Percentiles rank a stretch among this genome's conserved stretches.
Conservation (phyloP, 2,113 vertebrate genomes). For the Chloebia gouldiae region DNA sequence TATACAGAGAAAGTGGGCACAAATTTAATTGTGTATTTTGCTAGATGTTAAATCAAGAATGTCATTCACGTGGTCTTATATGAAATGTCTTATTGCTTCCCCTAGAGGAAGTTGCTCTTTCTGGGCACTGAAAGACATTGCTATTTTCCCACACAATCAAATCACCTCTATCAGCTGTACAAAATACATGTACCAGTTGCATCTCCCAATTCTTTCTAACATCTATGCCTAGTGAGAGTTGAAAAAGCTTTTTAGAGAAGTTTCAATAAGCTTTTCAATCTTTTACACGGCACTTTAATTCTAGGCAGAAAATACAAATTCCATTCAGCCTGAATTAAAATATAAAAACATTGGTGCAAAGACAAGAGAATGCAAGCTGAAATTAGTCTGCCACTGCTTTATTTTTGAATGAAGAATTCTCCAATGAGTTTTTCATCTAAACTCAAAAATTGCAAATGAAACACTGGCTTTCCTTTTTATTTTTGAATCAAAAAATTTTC, state of each 20-base stretch:
- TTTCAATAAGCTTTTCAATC: slow-evolving; percentile 8
- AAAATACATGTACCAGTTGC: neutral
- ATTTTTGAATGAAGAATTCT: neutral
- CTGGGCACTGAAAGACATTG: neutral
- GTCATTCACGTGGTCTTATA: neutral
- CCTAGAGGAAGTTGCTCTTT: neutral
- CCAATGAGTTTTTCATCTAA: neutral
- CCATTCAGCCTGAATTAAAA: neutral
- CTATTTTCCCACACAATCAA: neutral
- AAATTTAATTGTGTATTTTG: neutral
- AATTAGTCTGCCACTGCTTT: neutral
- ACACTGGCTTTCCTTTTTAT: neutral
- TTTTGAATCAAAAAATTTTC: neutral
- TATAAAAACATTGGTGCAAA: neutral
- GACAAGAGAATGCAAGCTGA: neutral
- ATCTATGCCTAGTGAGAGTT: neutral
- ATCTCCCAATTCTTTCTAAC: neutral
- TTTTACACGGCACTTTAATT: neutral
- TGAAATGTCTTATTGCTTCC: neutral
- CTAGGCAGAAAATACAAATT: slow-evolving; percentile 20
- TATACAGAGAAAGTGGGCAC: neutral
- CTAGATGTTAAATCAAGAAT: neutral
- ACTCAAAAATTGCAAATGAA: neutral
- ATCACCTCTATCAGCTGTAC: neutral
- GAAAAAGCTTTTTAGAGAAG: neutral